Evolutionary conservation across 2,113 vertebrate genomes (phyloP).

Genomic region (Microcebus jonahi): DNA sequence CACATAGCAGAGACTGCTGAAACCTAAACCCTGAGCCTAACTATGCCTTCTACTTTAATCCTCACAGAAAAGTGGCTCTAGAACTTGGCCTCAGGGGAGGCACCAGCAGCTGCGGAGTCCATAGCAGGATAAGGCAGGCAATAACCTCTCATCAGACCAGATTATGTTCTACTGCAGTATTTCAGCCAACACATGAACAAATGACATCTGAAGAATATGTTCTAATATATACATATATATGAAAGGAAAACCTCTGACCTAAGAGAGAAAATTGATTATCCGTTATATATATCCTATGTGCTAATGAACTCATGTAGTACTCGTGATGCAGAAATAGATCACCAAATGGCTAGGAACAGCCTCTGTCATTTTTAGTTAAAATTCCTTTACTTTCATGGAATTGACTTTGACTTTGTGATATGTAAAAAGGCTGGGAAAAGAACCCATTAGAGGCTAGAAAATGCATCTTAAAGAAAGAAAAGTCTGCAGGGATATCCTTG

Average conservation of each 20-base stretch:
- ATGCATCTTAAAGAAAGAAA: constrained; percentile 35
- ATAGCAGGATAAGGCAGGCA: constrained; percentile 43
- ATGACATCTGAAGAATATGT: neutral
- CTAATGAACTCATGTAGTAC: neutral
- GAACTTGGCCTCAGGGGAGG: constrained; percentile 63
- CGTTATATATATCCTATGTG: neutral
- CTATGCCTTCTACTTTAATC: constrained; percentile 83
- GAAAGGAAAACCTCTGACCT: constrained; percentile 12
- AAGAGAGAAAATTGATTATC: neutral
- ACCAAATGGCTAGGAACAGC: neutral
- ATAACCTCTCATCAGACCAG: constrained; percentile 24
- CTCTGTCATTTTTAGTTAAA: neutral
- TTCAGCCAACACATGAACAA: constrained; percentile 26
- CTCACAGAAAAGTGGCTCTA: constrained; percentile 74
- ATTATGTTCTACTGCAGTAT: constrained; percentile 29
- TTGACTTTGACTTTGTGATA: neutral
- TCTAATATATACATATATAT: neutral
- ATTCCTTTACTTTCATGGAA: neutral
- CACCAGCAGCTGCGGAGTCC: constrained; percentile 80
- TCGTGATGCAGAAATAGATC: neutral
- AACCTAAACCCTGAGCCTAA: constrained; percentile 80
- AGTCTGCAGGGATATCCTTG: constrained; percentile 55
- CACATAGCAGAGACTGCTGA: constrained; percentile 42
- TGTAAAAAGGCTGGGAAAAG: neutral
- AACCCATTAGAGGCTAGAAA: constrained; percentile 58